A percentile compares a stretch with the other conserved stretches of the same genome.
These are phyloP conservation scores for Oscarella lobularis DNA, from an alignment of 37 sponge, comb jelly and placozoan species.

Conservation along the genomic window DNA sequence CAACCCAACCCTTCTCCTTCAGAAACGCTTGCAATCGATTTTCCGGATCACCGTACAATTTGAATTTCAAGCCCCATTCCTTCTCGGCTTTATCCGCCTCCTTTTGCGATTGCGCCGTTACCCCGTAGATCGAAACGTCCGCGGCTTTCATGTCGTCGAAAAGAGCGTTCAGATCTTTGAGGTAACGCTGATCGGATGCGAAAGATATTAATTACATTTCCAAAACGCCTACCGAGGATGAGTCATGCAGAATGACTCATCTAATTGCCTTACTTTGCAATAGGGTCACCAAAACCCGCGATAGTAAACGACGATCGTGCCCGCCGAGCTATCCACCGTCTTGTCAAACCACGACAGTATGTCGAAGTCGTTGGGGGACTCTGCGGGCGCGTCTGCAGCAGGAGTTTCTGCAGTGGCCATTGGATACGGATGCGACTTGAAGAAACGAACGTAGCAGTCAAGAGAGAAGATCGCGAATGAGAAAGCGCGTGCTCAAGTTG, in stretches of 20 bases:
- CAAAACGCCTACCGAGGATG: not conserved
- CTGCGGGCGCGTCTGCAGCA: not conserved
- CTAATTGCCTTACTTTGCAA: slow-evolving; percentile 47
- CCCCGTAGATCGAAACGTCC: slow-evolving; percentile 52
- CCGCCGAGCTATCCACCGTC: slow-evolving; percentile 27
- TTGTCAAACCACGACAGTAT: slow-evolving; percentile 47
- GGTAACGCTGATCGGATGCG: slow-evolving; percentile 41
- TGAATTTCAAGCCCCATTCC: slow-evolving; percentile 26
- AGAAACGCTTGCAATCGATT: slow-evolving; percentile 48
- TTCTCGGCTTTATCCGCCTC: slow-evolving; percentile 29
- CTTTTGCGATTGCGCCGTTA: slow-evolving; percentile 48
- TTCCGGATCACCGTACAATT: slow-evolving; percentile 49
- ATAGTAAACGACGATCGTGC: slow-evolving; percentile 66
- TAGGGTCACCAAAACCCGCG: slow-evolving; percentile 84
- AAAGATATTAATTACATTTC: not conserved
- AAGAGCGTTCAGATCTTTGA: slow-evolving; percentile 65
- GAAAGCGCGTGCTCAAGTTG: too few relatives aligned
- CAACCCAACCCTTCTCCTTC: slow-evolving; percentile 19
- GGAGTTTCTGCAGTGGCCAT: too few relatives aligned
- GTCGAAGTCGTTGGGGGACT: not conserved
- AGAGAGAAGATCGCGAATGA: too few relatives aligned
- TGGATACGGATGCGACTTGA: too few relatives aligned
- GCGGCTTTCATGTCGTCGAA: slow-evolving; percentile 46
- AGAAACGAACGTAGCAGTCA: too few relatives aligned
- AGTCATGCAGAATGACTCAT: not conserved